phyloP scores from a whole-genome alignment of 2,113 vertebrate genomes.

The Lepisosteus oculatus region DNA sequence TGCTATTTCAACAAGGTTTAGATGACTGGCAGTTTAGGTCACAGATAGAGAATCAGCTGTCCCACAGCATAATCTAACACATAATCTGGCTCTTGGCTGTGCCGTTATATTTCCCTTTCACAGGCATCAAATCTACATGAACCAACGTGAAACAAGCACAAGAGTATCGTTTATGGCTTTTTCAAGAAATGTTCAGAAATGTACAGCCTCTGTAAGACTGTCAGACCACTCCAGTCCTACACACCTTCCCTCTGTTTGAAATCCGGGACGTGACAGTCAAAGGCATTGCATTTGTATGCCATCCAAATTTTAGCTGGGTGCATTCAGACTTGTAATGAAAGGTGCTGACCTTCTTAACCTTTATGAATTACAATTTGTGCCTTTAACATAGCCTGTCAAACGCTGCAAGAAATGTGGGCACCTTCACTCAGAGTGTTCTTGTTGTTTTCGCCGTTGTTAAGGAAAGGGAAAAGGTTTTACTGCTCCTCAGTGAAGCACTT shows the following conservation, averaged over 20 bases:
- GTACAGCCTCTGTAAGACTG: too few relatives aligned
- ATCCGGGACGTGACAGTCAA: conserved; percentile 59
- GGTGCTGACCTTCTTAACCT: conserved; percentile 81
- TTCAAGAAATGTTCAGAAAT: background rate
- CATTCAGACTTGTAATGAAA: conserved; percentile 78
- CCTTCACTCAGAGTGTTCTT: conserved; percentile 60
- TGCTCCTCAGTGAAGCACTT: conserved; percentile 66
- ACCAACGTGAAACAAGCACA: background rate
- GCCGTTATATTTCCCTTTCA: too few relatives aligned
- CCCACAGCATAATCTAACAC: too few relatives aligned
- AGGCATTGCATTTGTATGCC: conserved; percentile 76
- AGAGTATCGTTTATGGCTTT: background rate
- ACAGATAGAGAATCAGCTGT: too few relatives aligned
- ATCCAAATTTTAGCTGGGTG: conserved; percentile 67
- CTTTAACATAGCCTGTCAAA: conserved; percentile 77
- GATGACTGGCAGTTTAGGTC: too few relatives aligned
- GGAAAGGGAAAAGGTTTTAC: conserved; percentile 69
- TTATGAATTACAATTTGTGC: conserved; percentile 83
- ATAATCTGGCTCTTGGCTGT: too few relatives aligned
- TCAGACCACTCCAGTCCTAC: conserved; percentile 35
- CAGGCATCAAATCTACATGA: too few relatives aligned
- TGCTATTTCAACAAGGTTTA: too few relatives aligned
- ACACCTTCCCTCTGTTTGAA: conserved; percentile 53
- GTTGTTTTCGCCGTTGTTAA: conserved; percentile 72
- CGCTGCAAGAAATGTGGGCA: conserved; percentile 69